Evolutionary conservation across 2,888 invertebrate genomes (phyloP).

Genomic region (Digitonthophagus gazella): DNA sequence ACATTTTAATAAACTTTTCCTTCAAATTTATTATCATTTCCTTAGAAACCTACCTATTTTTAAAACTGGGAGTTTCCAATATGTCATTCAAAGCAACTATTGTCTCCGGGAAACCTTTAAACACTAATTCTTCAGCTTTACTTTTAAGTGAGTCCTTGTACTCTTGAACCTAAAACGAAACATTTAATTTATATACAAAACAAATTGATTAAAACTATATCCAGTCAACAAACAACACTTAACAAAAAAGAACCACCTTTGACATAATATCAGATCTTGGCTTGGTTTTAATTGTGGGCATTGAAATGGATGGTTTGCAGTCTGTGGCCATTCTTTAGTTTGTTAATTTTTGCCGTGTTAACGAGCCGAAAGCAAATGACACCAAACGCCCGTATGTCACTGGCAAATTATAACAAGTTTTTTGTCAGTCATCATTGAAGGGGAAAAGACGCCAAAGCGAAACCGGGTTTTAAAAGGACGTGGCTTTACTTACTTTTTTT

Average conservation of each 20-base stretch:
- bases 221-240: no score
- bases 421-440: not conserved
- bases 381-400: not conserved
- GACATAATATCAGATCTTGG: not conserved
- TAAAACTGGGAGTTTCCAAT: slow-evolving; percentile 79
- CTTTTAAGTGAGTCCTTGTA: slow-evolving; percentile 86
- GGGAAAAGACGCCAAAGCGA: not conserved
- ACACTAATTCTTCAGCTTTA: slow-evolving; percentile 84
- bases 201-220: no score
- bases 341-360: not conserved
- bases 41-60: slow-evolving; percentile 50
- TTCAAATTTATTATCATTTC: no score
- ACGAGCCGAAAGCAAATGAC: not conserved
- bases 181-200: slow-evolving; percentile 2
- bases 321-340: not conserved
- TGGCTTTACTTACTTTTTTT: not conserved
- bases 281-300: not conserved
- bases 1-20: no score
- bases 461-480: no score
- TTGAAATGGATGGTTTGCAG: not conserved
- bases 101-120: slow-evolving; percentile 90
- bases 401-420: not conserved
- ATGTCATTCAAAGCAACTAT: slow-evolving; percentile 87
- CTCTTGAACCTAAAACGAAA: slow-evolving; percentile 74
- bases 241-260: not conserved